Evolutionary conservation across 2,888 invertebrate genomes (phyloP), one percentile per base, ranked within the genome.

Genomic region (Synanthedon andrenaeformis): DNA sequence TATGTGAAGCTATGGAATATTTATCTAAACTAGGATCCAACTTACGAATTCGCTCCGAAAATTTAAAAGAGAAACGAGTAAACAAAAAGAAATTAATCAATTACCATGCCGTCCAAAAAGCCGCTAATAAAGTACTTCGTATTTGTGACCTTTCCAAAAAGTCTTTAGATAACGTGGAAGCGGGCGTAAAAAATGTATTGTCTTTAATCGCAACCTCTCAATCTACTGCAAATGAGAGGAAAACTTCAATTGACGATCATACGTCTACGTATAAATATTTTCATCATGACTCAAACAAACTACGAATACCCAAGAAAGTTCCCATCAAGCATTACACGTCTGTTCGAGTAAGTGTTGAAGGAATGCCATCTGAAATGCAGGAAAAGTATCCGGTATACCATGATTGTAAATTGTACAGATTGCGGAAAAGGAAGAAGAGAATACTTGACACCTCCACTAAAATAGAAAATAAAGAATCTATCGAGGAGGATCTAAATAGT

Each of bases 111-210:
- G 72, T 88, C 2, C 76, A 79, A 57, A 85, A 82, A 67, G 81
- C 82, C 8, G 82, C 82, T 4, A 72, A 67, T 54, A 88, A 87
- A 65, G 78, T 88, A 6, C 70, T 87, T 50, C 62, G 79, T 13
- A 84, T 88, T 58, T 88, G 88, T 62, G 77, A 85, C 62, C 69
- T 87, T 58, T 87, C 88, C 49, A 86, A 82, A 67, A 84, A 82
- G 62, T 86, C 88, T 0, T 71, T 88, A 10, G 76, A 78, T 45
- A 86, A 82, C 64, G 86, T 88, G 1, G 86, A 86, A 62, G 63
- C 60, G 56, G 79, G 79, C 52, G 74, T 88, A 12, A 75, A 76
- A 56, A 77, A 72, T 60, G 68, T 82, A 55, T 62, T 80, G 52
- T 64, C 69, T n/a, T 57, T 65, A 53, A 65, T 83, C 57, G 67